Base-by-base conservation (phyloP, 2,113 vertebrate species). In the Neogale vison region DNA sequence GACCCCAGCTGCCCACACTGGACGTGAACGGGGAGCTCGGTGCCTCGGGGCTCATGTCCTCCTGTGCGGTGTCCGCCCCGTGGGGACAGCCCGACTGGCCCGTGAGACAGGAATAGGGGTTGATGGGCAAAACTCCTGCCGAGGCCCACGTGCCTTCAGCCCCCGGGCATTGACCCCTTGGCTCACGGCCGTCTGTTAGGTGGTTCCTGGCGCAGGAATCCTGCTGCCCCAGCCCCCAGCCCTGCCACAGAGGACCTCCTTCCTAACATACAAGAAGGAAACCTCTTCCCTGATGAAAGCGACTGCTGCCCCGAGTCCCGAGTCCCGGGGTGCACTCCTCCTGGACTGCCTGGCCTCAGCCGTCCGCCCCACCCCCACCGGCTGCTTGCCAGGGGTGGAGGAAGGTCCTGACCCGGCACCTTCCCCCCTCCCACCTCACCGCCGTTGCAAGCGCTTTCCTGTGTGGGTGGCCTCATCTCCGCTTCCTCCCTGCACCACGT, bases 11-110 rank as follows among this genome's bases (percentile, higher is more conserved):
- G 26, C 20, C 45, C 45, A 17, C 13, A 0, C 4, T 20, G 65
- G 63, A 42, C 29, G 29, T 36, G 63, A 31, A 5, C 5, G 13
- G 63, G 26, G 26, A 23, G 7, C 39, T 39, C 47, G 20, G 24
- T 3, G 14, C 11, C 9, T 13, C 7, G 0, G 0, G 23, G 10
- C 8, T 8, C 17, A 0, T 3, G 2, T 21, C 12, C 34, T 50
- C n/a, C 80, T 23, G 3, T 4, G 23, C 2, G 23, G 12, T 15
- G 72, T 20, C 50, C 24, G 20, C 3, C 20, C 1, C 0, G 1
- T 8, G 6, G 8, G 67, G 15, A 34, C 45, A 39, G 42, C 52
- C 24, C 17, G 17, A 36, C 59, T n/a, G 0, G 45, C 6, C 4
- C 1, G 15, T 8, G 8, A 12, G 1, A 1, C 3, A 1, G 10